Percentiles rank a stretch among this genome's conserved stretches.
These are phyloP conservation scores for Chydorus sphaericus DNA, from an alignment of 2,888 invertebrate species.

Conservation along the genomic window DNA sequence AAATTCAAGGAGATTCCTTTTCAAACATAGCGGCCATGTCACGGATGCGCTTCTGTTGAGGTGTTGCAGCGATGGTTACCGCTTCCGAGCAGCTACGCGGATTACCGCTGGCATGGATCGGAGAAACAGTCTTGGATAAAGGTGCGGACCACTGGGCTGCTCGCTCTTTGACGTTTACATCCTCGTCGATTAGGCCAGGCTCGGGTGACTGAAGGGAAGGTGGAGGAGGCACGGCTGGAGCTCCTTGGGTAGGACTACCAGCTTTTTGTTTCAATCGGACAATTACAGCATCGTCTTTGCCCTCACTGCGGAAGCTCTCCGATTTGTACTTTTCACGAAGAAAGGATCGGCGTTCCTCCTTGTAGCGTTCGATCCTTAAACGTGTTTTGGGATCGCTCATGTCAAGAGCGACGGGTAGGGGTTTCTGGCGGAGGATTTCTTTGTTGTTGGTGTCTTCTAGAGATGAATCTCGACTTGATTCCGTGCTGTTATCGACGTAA, in stretches of 20 bases:
- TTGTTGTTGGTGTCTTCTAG: constrained; percentile 13
- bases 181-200: constrained; percentile 19
- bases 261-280: constrained; percentile 38
- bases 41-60: constrained; percentile 35
- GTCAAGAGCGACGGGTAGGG: constrained; percentile 18
- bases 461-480: constrained; percentile 13
- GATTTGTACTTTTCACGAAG: constrained; percentile 72
- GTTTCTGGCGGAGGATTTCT: constrained; percentile 1
- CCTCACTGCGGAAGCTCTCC: constrained; percentile 27
- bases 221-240: background rate
- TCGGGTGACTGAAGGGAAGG: background rate
- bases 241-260: constrained; percentile 18
- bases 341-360: constrained; percentile 73
- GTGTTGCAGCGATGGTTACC: background rate
- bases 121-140: background rate
- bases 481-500: background rate
- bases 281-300: constrained; percentile 45
- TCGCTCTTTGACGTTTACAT: constrained; percentile 25
- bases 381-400: constrained; percentile 44
- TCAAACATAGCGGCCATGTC: constrained; percentile 73
- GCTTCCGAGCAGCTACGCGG: background rate
- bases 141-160: constrained; percentile 21
- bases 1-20: constrained; percentile 24
- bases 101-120: background rate
- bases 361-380: constrained; percentile 76